These are phyloP conservation scores for Rafetus swinhoei DNA, from an alignment of 2,113 vertebrate genomes.

Conservation along the genomic window DNA sequence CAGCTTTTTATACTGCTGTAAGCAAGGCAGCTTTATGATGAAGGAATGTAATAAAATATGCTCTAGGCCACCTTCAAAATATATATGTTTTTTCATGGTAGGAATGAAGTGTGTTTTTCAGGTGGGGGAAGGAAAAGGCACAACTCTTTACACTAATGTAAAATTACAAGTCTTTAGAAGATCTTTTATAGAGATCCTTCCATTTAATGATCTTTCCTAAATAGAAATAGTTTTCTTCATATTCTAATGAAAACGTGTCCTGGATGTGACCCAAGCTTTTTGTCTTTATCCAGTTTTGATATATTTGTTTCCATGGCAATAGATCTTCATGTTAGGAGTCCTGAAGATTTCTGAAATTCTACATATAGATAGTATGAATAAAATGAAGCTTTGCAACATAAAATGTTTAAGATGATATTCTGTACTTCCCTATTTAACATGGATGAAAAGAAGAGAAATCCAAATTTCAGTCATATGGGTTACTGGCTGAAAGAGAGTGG, in stretches of 20 bases:
- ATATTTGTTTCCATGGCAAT: conserved; percentile 79
- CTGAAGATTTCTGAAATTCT: conserved; percentile 64
- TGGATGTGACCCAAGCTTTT: conserved; percentile 71
- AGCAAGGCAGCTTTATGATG: conserved; percentile 82
- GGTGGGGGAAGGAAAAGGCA: conserved; percentile 45
- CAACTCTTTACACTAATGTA: conserved; percentile 50
- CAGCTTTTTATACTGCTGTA: conserved; percentile 76
- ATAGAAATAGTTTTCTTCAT: conserved; percentile 64
- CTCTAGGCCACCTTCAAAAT: conserved; percentile 77
- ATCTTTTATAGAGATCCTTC: conserved; percentile 39
- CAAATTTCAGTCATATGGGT: conserved; percentile 10
- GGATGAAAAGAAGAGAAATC: conserved; percentile 20
- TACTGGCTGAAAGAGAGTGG: background rate
- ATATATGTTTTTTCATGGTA: conserved; percentile 72
- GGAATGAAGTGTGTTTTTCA: conserved; percentile 59
- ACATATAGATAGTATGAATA: conserved; percentile 18
- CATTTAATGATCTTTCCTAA: conserved; percentile 30
- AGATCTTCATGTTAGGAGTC: conserved; percentile 59
- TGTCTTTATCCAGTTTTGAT: conserved; percentile 67
- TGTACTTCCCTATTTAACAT: background rate
- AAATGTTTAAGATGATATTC: conserved; percentile 26
- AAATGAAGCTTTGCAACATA: conserved; percentile 41
- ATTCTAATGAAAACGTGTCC: conserved; percentile 69
- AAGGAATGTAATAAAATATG: conserved; percentile 72
- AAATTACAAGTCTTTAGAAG: conserved; percentile 49